Conservation (phyloP, 2,113 vertebrate species). For the Megaptera novaeangliae region DNA sequence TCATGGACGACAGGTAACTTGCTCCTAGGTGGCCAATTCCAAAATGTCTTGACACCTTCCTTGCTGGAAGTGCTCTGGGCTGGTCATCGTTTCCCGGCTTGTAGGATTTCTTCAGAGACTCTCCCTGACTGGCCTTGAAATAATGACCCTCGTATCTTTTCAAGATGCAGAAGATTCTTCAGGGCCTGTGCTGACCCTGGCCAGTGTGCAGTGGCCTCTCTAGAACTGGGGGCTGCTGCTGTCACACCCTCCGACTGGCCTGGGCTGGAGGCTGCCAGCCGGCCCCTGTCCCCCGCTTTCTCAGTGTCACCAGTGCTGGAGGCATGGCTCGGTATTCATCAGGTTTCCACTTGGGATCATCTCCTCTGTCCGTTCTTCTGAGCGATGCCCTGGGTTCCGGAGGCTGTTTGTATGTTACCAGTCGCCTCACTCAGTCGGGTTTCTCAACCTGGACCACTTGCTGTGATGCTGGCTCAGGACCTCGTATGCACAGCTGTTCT, state of each 20-base stretch:
- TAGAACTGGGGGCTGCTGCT: fast-evolving
- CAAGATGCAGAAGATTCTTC: neutral
- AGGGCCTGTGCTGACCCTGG: neutral
- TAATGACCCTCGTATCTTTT: neutral
- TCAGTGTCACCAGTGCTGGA: neutral
- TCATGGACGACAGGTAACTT: neutral
- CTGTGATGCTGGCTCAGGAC: neutral
- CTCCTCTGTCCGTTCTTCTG: neutral
- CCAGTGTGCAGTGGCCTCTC: neutral
- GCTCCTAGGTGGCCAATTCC: neutral
- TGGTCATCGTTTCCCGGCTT: neutral
- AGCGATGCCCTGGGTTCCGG: neutral
- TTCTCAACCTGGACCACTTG: neutral
- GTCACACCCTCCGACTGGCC: neutral
- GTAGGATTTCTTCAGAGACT: neutral
- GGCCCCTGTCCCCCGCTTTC: neutral
- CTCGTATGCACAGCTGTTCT: neutral
- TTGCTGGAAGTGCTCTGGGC: neutral
- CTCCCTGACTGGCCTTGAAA: neutral
- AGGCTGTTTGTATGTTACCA: neutral
- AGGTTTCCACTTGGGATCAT: fast-evolving
- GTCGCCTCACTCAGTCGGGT: neutral
- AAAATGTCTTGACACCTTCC: neutral
- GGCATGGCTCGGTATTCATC: fast-evolving
- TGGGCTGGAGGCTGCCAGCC: fast-evolving